These are phyloP conservation scores for Isotomurus palustris DNA, from an alignment of 2,888 invertebrate species.

Conservation along the genomic window DNA sequence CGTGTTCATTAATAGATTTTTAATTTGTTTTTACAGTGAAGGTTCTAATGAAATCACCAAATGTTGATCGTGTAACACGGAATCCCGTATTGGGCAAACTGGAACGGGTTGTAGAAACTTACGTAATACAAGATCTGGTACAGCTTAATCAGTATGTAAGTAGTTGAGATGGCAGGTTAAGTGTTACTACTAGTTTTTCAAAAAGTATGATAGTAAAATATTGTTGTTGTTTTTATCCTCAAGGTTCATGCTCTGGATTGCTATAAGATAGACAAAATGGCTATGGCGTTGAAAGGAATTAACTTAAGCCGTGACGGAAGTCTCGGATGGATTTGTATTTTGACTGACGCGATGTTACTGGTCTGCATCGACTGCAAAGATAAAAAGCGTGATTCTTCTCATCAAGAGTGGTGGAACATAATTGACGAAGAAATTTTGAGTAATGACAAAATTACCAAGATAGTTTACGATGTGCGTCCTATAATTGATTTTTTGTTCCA, in stretches of 20 bases:
- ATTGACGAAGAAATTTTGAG: not conserved
- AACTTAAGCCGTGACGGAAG: not conserved
- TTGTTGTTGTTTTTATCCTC: not conserved
- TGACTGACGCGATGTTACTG: not conserved
- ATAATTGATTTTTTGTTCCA: slow-evolving; percentile 4
- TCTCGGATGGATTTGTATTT: slow-evolving; percentile 1
- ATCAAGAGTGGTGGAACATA: not conserved
- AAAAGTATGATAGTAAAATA: not conserved
- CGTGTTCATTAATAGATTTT: too few species aligned
- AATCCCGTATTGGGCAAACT: too few species aligned
- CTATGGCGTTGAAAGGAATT: not conserved
- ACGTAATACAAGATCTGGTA: too few species aligned
- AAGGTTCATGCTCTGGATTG: not conserved
- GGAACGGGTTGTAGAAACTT: too few species aligned
- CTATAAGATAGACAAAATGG: not conserved
- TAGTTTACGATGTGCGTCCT: not conserved
- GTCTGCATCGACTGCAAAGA: not conserved
- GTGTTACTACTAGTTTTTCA: too few species aligned
- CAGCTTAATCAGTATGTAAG: too few species aligned
- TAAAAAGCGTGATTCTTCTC: not conserved
- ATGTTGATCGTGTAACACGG: too few species aligned
- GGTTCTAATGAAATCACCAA: too few species aligned
- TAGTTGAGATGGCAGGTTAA: too few species aligned
- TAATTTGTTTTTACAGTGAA: too few species aligned
- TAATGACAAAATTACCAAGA: not conserved